These are phyloP conservation scores for Sebastes cheni DNA, from an alignment of 2,797 vertebrate species.

Conservation along the genomic window DNA sequence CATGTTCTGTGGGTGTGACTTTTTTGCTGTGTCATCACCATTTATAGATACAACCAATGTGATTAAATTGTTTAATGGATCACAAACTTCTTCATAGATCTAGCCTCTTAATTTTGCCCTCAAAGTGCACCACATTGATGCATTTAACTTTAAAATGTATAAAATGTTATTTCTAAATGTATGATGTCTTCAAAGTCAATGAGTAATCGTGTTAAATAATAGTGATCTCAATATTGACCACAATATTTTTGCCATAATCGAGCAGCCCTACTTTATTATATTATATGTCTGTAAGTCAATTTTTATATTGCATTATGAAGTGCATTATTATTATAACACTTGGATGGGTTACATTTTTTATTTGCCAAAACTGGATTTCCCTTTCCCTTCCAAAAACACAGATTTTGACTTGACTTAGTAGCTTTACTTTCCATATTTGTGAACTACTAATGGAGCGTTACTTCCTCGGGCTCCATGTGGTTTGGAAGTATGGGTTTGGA, in stretches of 20 bases:
- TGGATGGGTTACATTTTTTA: neutral
- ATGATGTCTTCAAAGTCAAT: too few relatives aligned
- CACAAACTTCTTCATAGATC: neutral
- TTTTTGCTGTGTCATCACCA: too few relatives aligned
- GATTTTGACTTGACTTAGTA: neutral
- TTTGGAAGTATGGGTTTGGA: neutral
- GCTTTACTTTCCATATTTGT: neutral
- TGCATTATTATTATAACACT: neutral
- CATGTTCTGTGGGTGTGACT: too few relatives aligned
- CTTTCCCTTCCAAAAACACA: neutral
- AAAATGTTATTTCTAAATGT: rapidly evolving
- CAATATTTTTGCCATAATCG: too few relatives aligned
- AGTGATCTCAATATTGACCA: too few relatives aligned
- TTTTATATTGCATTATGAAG: neutral
- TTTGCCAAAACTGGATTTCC: neutral
- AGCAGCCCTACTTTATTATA: neutral
- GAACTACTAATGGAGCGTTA: neutral
- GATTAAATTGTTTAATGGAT: too few relatives aligned
- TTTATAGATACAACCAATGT: too few relatives aligned
- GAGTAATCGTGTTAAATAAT: too few relatives aligned
- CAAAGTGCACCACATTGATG: too few relatives aligned
- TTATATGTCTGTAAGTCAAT: neutral
- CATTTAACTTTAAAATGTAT: too few relatives aligned
- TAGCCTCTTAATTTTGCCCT: too few relatives aligned
- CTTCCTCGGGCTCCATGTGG: neutral